Evolutionary conservation across 2,797 vertebrate species (phyloP).

Genomic region (Hipposideros larvatus): DNA sequence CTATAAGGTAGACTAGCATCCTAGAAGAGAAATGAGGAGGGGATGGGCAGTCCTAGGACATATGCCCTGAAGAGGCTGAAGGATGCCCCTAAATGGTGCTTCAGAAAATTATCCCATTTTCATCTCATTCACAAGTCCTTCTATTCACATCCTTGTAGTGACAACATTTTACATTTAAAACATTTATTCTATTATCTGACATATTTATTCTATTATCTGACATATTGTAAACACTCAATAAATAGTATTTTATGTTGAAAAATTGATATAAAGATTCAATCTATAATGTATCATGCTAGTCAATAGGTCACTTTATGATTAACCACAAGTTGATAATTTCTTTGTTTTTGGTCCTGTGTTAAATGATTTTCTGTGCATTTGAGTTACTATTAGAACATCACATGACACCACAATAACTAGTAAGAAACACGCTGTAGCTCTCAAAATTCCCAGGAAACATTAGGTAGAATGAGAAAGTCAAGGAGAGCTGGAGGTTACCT

Average conservation of each 20-base stretch:
- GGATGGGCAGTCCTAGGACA: background rate
- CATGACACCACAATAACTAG: slow-evolving; percentile 58
- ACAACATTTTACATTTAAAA: background rate
- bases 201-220: background rate
- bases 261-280: background rate
- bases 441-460: slow-evolving; percentile 53
- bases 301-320: background rate
- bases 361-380: slow-evolving; percentile 52
- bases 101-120: background rate
- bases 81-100: background rate
- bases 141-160: background rate
- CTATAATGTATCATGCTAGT: background rate
- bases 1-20: background rate
- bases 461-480: background rate
- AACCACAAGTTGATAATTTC: background rate
- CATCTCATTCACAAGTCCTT: background rate
- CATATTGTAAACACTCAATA: slow-evolving; percentile 28
- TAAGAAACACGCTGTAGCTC: slow-evolving; percentile 38
- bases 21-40: background rate
- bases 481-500: slow-evolving; percentile 12
- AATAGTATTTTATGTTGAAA: background rate
- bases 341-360: background rate
- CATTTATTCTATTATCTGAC: background rate
- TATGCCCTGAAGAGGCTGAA: background rate
- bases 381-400: slow-evolving; percentile 59